Conservation (phyloP, 1,140 invertebrate species). For the Ephestia elutella region DNA sequence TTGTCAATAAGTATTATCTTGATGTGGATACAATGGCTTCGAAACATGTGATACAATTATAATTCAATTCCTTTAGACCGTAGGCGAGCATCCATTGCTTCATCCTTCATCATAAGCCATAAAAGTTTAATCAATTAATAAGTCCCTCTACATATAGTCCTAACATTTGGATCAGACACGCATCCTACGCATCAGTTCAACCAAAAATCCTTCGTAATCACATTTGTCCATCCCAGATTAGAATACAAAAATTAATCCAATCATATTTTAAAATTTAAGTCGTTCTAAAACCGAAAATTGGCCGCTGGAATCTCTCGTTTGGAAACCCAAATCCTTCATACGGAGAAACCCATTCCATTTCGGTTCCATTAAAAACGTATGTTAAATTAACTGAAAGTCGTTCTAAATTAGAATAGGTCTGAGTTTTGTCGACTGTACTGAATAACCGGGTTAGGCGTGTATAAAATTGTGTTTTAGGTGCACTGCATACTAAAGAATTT, state of each 20-base stretch:
- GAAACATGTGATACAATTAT: too few species aligned
- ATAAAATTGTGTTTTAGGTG: background rate
- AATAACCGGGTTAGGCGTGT: background rate
- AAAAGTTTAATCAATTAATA: too few species aligned
- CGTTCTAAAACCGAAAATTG: background rate
- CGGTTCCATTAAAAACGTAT: background rate
- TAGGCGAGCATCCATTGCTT: too few species aligned
- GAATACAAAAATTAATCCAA: background rate
- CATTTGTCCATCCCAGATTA: background rate
- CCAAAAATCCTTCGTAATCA: too few species aligned
- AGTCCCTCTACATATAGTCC: too few species aligned
- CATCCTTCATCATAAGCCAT: too few species aligned
- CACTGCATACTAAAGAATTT: background rate
- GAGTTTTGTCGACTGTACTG: conserved; percentile 1
- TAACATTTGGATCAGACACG: too few species aligned
- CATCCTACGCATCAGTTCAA: too few species aligned
- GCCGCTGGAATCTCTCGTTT: background rate
- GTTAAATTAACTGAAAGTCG: background rate
- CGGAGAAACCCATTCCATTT: background rate
- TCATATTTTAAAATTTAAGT: background rate
- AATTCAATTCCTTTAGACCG: too few species aligned
- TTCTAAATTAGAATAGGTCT: conserved; percentile 1
- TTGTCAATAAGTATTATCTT: too few species aligned
- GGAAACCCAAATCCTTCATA: background rate
- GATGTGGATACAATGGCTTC: too few species aligned